These are phyloP conservation scores for Phrynocephalus versicolor DNA, from an alignment of 2,113 vertebrate species.

Conservation along the genomic window DNA sequence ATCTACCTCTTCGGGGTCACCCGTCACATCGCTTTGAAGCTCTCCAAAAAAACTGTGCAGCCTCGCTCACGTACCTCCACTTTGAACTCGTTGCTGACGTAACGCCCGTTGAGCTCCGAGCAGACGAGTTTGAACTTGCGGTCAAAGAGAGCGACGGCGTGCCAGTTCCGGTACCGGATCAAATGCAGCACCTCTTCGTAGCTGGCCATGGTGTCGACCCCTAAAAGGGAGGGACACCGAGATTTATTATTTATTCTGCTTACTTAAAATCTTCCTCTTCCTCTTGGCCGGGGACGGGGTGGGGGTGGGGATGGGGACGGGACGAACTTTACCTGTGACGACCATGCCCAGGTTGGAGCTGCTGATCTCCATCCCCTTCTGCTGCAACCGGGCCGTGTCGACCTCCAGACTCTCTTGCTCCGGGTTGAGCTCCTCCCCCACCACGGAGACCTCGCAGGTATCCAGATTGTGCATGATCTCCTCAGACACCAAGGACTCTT, in stretches of 20 bases:
- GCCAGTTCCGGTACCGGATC: constrained; percentile 94
- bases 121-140: constrained; percentile 94
- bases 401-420: constrained; percentile 94
- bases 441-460: constrained; percentile 88
- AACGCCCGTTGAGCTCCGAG: constrained; percentile 96
- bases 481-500: constrained; percentile 96
- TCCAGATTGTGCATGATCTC: constrained; percentile 99
- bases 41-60: rapidly evolving
- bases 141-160: constrained; percentile 87
- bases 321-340: constrained; percentile 91
- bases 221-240: constrained; percentile 61
- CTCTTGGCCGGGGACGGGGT: no score
- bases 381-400: constrained; percentile 84
- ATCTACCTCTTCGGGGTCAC: neutral
- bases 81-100: constrained; percentile 95
- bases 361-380: constrained; percentile 89
- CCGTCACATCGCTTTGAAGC: neutral
- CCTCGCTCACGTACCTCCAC: constrained; percentile 86
- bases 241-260: no score
- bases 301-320: no score
- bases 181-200: constrained; percentile 92
- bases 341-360: constrained; percentile 87
- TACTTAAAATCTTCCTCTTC: no score
- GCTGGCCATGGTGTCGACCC: constrained; percentile 94
- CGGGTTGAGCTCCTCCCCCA: constrained; percentile 89